These are phyloP conservation scores for Herpailurus yagouaroundi DNA, from an alignment of 2,113 vertebrate species.

Conservation along the genomic window DNA sequence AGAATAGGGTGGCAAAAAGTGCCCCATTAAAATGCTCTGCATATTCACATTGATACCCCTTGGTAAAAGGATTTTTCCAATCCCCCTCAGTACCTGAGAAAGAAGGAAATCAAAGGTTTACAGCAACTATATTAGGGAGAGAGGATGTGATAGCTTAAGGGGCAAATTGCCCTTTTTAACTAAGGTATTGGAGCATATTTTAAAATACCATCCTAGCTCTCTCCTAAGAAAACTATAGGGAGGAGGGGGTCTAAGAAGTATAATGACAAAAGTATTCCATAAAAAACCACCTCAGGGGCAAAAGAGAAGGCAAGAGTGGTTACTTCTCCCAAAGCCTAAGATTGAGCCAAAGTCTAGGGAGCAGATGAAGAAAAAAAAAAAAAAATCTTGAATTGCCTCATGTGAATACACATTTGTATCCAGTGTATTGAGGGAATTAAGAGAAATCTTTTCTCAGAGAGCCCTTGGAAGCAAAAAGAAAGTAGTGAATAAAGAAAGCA, in stretches of 20 bases:
- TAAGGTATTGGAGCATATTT: background rate
- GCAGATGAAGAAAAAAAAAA: too few species aligned
- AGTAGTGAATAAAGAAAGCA: rapidly evolving
- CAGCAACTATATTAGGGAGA: background rate
- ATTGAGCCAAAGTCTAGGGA: background rate
- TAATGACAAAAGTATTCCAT: background rate
- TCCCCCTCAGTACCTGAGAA: background rate
- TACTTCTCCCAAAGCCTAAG: background rate
- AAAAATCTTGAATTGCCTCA: background rate
- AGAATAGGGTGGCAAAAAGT: background rate
- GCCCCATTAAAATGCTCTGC: slow-evolving; percentile 34
- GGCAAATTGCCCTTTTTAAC: background rate
- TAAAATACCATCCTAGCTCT: background rate
- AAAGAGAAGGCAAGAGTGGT: background rate
- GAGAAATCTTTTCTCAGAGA: background rate
- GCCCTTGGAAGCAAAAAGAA: background rate
- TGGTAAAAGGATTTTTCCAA: slow-evolving; percentile 29
- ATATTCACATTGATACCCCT: background rate
- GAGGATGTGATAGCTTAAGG: background rate
- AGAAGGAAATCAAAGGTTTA: background rate
- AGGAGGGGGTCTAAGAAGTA: background rate
- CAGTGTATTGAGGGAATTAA: background rate
- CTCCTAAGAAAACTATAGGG: background rate
- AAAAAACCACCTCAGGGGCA: background rate
- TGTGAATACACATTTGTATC: background rate